Conservation (phyloP, 2,888 invertebrate genomes). For the Diadegma fenestrale region DNA sequence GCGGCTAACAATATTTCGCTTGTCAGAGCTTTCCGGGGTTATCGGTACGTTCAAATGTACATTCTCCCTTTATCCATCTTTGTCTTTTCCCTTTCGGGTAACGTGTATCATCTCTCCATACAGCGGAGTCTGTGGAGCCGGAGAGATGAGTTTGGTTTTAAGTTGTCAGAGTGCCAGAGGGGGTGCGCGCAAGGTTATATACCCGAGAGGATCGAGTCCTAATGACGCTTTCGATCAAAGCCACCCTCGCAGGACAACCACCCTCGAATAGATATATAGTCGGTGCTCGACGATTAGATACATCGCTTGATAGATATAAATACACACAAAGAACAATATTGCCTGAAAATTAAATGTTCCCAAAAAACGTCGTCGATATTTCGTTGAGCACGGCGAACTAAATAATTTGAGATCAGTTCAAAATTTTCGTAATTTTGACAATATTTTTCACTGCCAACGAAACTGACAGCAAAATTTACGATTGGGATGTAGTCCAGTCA, state of each 20-base stretch:
- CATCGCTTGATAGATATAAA: conserved; percentile 10
- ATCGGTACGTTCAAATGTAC: conserved; percentile 44
- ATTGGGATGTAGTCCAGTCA: too few relatives aligned
- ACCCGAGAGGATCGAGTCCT: conserved; percentile 58
- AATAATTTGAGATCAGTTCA: too few relatives aligned
- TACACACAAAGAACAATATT: neutral
- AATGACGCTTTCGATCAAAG: conserved; percentile 66
- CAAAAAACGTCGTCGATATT: too few relatives aligned
- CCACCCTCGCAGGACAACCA: conserved; percentile 50
- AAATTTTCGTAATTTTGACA: too few relatives aligned
- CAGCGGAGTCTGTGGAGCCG: conserved; percentile 17
- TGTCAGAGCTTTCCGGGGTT: conserved; percentile 26
- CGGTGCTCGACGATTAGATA: neutral
- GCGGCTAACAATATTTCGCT: conserved; percentile 48
- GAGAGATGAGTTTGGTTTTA: conserved; percentile 65
- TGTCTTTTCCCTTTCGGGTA: conserved; percentile 40
- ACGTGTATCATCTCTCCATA: conserved; percentile 41
- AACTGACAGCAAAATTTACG: too few relatives aligned
- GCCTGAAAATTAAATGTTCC: too few relatives aligned
- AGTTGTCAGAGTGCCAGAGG: conserved; percentile 66
- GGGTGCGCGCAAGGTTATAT: conserved; percentile 42
- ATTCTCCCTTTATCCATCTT: conserved; percentile 48
- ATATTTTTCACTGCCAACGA: too few relatives aligned
- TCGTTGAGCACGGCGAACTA: too few relatives aligned
- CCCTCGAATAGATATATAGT: neutral